Evolutionary conservation across 2,113 vertebrate genomes (phyloP).

Genomic region (Oriolus oriolus): DNA sequence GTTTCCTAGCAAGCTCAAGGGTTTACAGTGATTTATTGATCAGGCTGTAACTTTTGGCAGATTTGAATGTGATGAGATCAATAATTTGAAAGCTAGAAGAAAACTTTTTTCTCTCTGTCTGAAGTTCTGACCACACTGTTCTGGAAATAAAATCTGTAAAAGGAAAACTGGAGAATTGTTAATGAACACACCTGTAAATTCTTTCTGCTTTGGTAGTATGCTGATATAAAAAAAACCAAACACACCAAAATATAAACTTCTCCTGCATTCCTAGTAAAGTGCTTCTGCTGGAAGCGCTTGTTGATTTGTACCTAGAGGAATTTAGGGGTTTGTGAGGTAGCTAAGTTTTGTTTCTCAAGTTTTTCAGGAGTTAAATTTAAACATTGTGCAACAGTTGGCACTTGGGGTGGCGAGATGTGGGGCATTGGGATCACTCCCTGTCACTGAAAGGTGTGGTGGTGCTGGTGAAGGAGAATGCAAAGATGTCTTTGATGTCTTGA

Average conservation of each 20-base stretch:
- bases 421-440: background rate
- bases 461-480: background rate
- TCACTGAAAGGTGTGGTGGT: background rate
- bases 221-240: background rate
- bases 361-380: background rate
- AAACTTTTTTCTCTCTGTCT: background rate
- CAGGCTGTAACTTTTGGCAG: background rate
- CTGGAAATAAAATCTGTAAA: background rate
- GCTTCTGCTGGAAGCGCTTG: background rate
- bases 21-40: background rate
- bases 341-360: background rate
- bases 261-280: background rate
- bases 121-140: background rate
- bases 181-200: background rate
- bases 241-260: background rate
- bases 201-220: background rate
- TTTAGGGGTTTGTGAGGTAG: background rate
- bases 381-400: background rate
- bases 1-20: background rate
- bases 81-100: background rate
- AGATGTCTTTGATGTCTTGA: background rate
- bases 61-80: background rate
- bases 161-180: background rate
- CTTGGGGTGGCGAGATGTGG: rapidly evolving
- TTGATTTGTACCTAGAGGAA: background rate